Evolutionary conservation across 2,113 vertebrate genomes (phyloP), one percentile per base, ranked within the genome.

Genomic region (Nicator chloris): DNA sequence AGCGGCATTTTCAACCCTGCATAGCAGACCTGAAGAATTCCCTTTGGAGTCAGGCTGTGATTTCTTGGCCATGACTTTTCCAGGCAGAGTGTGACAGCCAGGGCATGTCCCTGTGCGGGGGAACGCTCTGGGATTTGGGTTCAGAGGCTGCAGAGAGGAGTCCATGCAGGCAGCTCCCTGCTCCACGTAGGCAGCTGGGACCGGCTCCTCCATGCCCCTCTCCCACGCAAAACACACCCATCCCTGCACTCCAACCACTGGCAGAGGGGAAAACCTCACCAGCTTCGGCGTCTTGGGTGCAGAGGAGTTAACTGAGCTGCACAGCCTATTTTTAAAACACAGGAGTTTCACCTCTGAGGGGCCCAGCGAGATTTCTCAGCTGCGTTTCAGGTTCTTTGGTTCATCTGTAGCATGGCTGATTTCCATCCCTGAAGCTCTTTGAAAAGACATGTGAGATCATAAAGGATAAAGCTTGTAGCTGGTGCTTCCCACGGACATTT

Each of bases 101-200:
- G 51, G 56, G 56, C 45, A 26, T 17, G 73, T 76, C 35, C 15
- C 24, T 70, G 64, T 7, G 13, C 1, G 8, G 59, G 35, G 64
- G n/a, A 89, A 53, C 7, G 26, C 57, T 86, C 33, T 33, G 35
- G 33, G 50, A 1, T 68, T 86, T 63, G 45, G 33, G 20, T 12
- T 45, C 53, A 13, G 24, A 33, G 51, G 63, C 85, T 82, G 72
- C 45, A 77, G 70, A 70, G 61, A 45, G 83, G 91, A 94, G 27
- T 91, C 96, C 96, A 92, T 96, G 77, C 81, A 47, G 39, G 75
- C 83, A 85, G 80, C 83, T 81, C 86, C 70, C 45, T 47, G 87
- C 89, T 90, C 88, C 95, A 96, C 85, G 88, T 96, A 96, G 92
- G 72, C 97, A 93, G 69, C 93, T 44, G 72, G 77, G 60, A 76